Percentiles rank a stretch among this genome's conserved stretches.
Conservation (phyloP, 2,797 vertebrate genomes). For the Coregonus sp. region DNA sequence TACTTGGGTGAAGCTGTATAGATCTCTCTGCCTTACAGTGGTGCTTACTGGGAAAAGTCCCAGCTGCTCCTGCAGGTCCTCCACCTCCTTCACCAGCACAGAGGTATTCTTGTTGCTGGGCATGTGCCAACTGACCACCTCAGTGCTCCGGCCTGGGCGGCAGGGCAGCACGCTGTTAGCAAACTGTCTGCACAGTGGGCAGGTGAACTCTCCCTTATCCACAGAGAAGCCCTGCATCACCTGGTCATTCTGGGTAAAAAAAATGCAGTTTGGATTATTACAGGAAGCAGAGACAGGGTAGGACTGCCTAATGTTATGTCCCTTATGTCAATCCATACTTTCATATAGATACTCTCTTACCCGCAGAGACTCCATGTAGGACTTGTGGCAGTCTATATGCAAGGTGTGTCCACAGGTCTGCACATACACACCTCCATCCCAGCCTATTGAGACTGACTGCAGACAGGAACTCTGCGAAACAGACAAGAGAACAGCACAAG, state of each 20-base stretch:
- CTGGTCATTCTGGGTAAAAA: slow-evolving; percentile 89
- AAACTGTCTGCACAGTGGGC: slow-evolving; percentile 97
- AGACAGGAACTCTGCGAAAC: slow-evolving; percentile 91
- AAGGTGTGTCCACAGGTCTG: slow-evolving; percentile 98
- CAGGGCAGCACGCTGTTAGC: slow-evolving; percentile 98
- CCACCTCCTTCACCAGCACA: slow-evolving; percentile 92
- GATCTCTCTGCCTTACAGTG: slow-evolving; percentile 77
- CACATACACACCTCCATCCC: slow-evolving; percentile 98
- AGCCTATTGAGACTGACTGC: slow-evolving; percentile 97
- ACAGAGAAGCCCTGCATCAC: slow-evolving; percentile 97
- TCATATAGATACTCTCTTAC: slow-evolving; percentile 72
- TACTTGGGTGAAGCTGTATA: slow-evolving; percentile 44
- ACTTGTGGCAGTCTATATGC: slow-evolving; percentile 99
- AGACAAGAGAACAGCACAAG: slow-evolving; percentile 20
- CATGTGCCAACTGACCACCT: slow-evolving; percentile 83
- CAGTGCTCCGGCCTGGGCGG: slow-evolving; percentile 86
- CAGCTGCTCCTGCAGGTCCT: slow-evolving; percentile 94
- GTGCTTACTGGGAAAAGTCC: slow-evolving; percentile 95
- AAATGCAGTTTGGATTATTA: not conserved
- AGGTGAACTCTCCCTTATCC: slow-evolving; percentile 99
- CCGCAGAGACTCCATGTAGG: slow-evolving; percentile 98
- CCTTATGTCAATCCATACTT: not conserved
- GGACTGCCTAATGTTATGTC: not conserved
- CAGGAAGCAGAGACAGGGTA: not conserved
- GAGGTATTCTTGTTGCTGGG: slow-evolving; percentile 82